Conservation (phyloP, 2,888 invertebrate genomes). For the Podotricha telesiphe region DNA sequence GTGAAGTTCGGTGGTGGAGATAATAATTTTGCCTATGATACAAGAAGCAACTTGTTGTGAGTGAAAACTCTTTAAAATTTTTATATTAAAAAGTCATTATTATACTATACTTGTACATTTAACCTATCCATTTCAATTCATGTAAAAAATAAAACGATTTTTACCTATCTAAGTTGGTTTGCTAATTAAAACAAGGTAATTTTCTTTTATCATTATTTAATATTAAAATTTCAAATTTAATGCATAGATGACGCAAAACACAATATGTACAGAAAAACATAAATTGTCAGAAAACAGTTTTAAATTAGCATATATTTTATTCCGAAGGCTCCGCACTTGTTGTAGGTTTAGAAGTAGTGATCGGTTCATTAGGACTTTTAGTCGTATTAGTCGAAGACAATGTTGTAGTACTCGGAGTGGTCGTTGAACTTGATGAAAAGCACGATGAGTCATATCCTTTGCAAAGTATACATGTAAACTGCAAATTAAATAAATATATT, state of each 20-base stretch:
- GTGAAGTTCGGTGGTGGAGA: neutral
- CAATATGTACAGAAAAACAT: neutral
- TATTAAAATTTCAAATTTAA: neutral
- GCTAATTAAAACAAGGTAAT: neutral
- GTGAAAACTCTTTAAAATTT: neutral
- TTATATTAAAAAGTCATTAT: no score
- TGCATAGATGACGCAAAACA: neutral
- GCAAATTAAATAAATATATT: conserved; percentile 34
- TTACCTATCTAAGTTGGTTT: no score
- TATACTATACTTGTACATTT: no score
- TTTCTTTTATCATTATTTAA: neutral
- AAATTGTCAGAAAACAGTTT: no score
- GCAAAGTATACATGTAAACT: conserved; percentile 62
- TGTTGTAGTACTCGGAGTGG: conserved; percentile 40
- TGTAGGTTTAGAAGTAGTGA: neutral
- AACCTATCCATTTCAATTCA: no score
- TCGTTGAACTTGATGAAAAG: conserved; percentile 32
- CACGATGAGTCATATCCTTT: conserved; percentile 53
- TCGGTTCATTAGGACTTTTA: conserved; percentile 27
- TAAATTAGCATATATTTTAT: neutral
- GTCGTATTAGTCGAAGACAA: conserved; percentile 39
- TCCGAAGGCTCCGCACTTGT: neutral
- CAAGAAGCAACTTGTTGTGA: neutral
- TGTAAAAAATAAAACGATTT: no score
- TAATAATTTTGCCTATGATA: neutral